These are phyloP conservation scores for Leptopilina drosophilae DNA, from an alignment of 2,888 invertebrate species.

Conservation along the genomic window DNA sequence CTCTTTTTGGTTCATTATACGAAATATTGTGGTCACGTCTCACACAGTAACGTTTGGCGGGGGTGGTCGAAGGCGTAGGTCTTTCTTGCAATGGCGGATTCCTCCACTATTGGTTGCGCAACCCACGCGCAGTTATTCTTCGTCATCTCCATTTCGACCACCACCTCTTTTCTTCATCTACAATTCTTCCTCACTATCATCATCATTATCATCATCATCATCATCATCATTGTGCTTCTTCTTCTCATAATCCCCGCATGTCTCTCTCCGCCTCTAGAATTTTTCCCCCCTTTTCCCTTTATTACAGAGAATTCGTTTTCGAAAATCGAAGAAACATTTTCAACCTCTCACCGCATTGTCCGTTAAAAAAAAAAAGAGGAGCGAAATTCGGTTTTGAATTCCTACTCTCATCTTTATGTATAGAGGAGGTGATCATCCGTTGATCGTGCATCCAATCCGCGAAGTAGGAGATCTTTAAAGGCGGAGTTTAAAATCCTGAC, in stretches of 20 bases:
- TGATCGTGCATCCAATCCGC: slow-evolving; percentile 63
- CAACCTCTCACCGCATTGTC: too few species aligned
- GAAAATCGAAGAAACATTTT: too few species aligned
- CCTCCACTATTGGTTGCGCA: slow-evolving; percentile 59
- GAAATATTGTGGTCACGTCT: slow-evolving; percentile 68
- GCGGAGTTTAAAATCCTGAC: slow-evolving; percentile 66
- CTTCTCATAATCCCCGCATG: slow-evolving; percentile 49
- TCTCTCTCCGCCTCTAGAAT: too few species aligned
- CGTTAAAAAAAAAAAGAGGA: not conserved
- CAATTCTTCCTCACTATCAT: slow-evolving; percentile 47
- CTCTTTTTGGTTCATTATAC: slow-evolving; percentile 64
- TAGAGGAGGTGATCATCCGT: slow-evolving; percentile 55
- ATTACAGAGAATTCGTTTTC: not conserved
- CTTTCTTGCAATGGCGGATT: slow-evolving; percentile 64
- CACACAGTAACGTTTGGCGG: slow-evolving; percentile 57
- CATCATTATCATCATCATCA: slow-evolving; percentile 48
- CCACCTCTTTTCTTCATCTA: slow-evolving; percentile 34
- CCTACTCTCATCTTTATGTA: slow-evolving; percentile 50
- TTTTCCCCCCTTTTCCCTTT: not conserved
- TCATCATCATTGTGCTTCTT: slow-evolving; percentile 49
- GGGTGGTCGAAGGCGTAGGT: slow-evolving; percentile 62
- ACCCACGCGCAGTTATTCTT: slow-evolving; percentile 59
- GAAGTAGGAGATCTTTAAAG: slow-evolving; percentile 67
- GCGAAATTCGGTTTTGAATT: slow-evolving; percentile 46
- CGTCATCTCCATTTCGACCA: slow-evolving; percentile 53